Percentiles rank a stretch among this genome's conserved stretches.
Evolutionary conservation across 2,888 invertebrate species (phyloP).

Genomic region (Acanthoscelides obtectus): DNA sequence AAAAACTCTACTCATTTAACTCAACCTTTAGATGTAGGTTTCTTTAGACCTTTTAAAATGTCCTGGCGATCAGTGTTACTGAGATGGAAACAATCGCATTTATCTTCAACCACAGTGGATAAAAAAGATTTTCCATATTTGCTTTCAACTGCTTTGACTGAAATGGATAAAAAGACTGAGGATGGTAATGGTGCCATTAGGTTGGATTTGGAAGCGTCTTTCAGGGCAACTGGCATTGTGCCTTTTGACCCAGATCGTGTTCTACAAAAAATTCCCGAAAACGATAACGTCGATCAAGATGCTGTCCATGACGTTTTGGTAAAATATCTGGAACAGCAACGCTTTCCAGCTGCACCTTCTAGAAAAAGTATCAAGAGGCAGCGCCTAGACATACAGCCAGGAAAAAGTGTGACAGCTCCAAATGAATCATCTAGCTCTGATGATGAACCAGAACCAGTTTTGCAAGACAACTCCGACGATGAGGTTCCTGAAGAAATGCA

Average conservation of each 20-base stretch:
- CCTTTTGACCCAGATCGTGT: constrained; percentile 14
- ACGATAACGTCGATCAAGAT: neutral
- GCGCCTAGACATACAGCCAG: neutral
- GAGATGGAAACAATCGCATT: constrained; percentile 14
- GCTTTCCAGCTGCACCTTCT: neutral
- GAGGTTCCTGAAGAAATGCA: neutral
- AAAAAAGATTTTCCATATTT: constrained; percentile 21
- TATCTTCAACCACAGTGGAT: constrained; percentile 8
- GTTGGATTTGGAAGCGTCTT: constrained; percentile 11
- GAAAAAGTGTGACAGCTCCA: neutral
- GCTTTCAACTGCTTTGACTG: constrained; percentile 8
- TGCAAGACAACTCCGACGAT: neutral
- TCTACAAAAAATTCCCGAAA: constrained; percentile 2
- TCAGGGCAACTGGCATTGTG: constrained; percentile 14
- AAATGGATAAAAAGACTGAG: constrained; percentile 11
- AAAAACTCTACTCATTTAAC: constrained; percentile 31
- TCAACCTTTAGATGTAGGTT: constrained; percentile 32
- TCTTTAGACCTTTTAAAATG: constrained; percentile 30
- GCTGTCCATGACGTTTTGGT: neutral
- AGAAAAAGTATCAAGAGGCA: neutral
- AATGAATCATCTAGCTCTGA: neutral
- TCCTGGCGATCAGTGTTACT: too few relatives aligned
- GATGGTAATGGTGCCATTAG: constrained; percentile 8
- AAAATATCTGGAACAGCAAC: neutral
- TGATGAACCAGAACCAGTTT: neutral